These are phyloP conservation scores for Batillaria attramentaria DNA, from an alignment of 1,140 invertebrate genomes.

Conservation along the genomic window DNA sequence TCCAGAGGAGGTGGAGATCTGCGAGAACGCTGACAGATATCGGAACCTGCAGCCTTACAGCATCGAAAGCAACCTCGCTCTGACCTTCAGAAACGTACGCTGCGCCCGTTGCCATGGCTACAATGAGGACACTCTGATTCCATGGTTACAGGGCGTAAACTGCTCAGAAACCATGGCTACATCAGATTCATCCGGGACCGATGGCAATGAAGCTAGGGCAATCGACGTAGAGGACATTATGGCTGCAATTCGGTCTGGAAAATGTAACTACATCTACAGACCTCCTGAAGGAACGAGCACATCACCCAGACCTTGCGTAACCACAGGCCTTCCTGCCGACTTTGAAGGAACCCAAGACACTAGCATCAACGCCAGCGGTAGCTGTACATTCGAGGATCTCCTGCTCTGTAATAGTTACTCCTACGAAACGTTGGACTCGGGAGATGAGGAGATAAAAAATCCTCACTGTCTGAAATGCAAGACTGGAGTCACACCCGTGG, in stretches of 20 bases:
- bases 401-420: slow-evolving; percentile 24
- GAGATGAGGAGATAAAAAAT: slow-evolving; percentile 22
- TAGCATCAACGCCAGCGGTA: neutral
- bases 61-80: neutral
- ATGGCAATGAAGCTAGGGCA: neutral
- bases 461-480: slow-evolving; percentile 26
- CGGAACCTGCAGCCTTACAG: slow-evolving; percentile 21
- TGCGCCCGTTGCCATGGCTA: slow-evolving; percentile 30
- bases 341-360: neutral
- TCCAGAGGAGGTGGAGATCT: neutral
- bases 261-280: slow-evolving; percentile 14
- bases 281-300: neutral
- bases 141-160: slow-evolving; percentile 5
- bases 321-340: neutral
- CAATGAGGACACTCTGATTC: neutral
- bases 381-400: slow-evolving; percentile 20
- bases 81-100: slow-evolving; percentile 15
- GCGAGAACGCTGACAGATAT: neutral
- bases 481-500: slow-evolving; percentile 17
- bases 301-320: slow-evolving; percentile 10
- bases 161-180: neutral
- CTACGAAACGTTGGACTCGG: slow-evolving; percentile 18
- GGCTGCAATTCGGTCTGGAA: slow-evolving; percentile 2
- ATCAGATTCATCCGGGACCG: neutral
- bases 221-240: neutral